Evolutionary conservation across 2,888 invertebrate species (phyloP).

Genomic region (Polia nebulosa): DNA sequence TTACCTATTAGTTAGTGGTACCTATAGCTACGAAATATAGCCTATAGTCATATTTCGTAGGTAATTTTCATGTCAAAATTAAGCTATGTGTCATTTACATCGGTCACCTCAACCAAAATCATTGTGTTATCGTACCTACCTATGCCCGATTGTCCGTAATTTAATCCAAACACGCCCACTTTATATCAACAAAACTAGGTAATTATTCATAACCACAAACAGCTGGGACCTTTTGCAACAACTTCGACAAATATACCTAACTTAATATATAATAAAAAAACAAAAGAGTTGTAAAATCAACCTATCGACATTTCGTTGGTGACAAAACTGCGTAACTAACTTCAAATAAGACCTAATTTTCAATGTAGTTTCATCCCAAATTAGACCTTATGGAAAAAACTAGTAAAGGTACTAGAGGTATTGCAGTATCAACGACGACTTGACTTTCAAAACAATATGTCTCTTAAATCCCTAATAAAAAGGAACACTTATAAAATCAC

Average conservation of each 20-base stretch:
- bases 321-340: no score
- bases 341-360: no score
- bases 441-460: slow-evolving; percentile 19
- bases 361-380: no score
- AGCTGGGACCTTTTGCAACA: not conserved
- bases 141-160: no score
- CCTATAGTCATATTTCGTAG: not conserved
- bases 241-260: not conserved
- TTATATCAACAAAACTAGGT: not conserved
- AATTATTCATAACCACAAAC: not conserved
- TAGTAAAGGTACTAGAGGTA: no score
- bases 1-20: no score
- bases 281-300: not conserved
- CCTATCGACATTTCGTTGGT: slow-evolving; percentile 11
- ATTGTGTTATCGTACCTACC: not conserved
- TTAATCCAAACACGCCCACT: slow-evolving; percentile 15
- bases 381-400: no score
- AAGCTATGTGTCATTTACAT: not conserved
- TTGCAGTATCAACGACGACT: no score
- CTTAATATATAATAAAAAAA: not conserved
- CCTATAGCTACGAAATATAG: no score
- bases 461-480: slow-evolving; percentile 20
- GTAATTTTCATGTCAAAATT: not conserved
- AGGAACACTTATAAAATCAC: slow-evolving; percentile 32
- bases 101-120: not conserved